These are phyloP conservation scores for Tamias sibiricus DNA, from an alignment of 2,113 vertebrate genomes.

Conservation along the genomic window DNA sequence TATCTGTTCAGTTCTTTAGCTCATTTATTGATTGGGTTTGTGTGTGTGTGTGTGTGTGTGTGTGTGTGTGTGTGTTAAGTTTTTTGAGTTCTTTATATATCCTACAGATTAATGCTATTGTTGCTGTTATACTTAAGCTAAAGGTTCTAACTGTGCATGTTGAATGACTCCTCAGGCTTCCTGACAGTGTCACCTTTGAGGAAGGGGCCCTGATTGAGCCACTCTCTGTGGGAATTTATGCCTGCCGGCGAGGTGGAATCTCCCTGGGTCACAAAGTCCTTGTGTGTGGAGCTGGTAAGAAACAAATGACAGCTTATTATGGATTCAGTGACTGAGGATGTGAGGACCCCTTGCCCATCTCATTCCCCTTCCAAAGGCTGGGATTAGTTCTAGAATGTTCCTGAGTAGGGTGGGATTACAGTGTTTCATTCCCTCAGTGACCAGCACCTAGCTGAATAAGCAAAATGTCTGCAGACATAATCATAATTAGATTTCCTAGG, in stretches of 20 bases:
- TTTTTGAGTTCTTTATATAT: no score
- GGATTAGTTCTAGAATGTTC: not conserved
- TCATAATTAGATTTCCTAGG: not conserved
- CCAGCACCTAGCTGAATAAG: not conserved
- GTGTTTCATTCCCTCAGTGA: not conserved
- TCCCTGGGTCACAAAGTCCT: conserved; percentile 94
- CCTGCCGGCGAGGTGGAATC: conserved; percentile 93
- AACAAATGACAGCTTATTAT: not conserved
- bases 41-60: no score
- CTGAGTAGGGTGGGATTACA: not conserved
- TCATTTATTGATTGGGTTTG: no score
- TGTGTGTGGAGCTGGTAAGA: conserved; percentile 95
- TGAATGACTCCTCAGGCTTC: conserved; percentile 89
- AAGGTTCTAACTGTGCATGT: conserved; percentile 56
- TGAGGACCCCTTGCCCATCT: not conserved
- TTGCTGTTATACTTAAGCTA: not conserved
- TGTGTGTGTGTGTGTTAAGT: no score
- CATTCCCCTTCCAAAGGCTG: not conserved
- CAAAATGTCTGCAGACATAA: not conserved
- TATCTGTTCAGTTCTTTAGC: no score
- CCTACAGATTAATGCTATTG: not conserved
- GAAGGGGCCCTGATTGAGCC: conserved; percentile 98
- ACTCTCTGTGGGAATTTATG: conserved; percentile 97
- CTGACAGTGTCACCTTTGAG: conserved; percentile 96
- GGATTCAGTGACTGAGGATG: not conserved